Conservation (phyloP, 2,888 invertebrate genomes). For the Drosophila mulleri region DNA sequence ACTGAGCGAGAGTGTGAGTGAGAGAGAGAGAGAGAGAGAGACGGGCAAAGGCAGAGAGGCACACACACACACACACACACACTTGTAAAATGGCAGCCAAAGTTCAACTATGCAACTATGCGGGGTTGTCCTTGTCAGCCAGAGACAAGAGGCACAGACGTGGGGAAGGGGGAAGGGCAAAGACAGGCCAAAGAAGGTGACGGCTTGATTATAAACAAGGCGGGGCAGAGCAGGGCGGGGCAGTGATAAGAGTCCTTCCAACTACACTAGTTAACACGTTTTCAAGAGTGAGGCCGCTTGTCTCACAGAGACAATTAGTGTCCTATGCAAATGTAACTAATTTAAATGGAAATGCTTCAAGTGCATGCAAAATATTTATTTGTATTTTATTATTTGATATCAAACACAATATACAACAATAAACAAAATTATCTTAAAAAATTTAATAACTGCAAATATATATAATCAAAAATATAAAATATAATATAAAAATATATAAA, state of each 20-base stretch:
- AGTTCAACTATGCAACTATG: slow-evolving; percentile 70
- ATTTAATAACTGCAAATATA: too few species aligned
- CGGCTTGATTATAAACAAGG: slow-evolving; percentile 29
- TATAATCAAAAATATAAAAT: too few species aligned
- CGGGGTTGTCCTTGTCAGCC: slow-evolving; percentile 48
- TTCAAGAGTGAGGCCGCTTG: neutral
- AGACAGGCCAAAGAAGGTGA: slow-evolving; percentile 25
- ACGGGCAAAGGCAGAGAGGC: too few species aligned
- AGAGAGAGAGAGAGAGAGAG: neutral
- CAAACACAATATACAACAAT: too few species aligned
- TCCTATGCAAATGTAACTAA: neutral
- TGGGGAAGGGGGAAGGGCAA: neutral
- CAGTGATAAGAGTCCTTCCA: slow-evolving; percentile 11
- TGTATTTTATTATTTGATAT: neutral
- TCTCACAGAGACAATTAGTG: neutral
- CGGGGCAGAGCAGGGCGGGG: neutral
- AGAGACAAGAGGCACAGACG: too few species aligned
- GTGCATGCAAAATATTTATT: neutral
- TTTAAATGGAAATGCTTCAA: neutral
- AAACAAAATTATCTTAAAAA: too few species aligned
- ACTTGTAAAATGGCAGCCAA: slow-evolving; percentile 63
- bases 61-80: slow-evolving; percentile 26
- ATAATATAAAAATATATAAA: too few species aligned
- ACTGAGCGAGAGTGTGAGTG: too few species aligned
- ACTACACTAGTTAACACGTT: slow-evolving; percentile 17